Base-by-base conservation (phyloP, 2,113 vertebrate species). In the Myiagra hebetior region DNA sequence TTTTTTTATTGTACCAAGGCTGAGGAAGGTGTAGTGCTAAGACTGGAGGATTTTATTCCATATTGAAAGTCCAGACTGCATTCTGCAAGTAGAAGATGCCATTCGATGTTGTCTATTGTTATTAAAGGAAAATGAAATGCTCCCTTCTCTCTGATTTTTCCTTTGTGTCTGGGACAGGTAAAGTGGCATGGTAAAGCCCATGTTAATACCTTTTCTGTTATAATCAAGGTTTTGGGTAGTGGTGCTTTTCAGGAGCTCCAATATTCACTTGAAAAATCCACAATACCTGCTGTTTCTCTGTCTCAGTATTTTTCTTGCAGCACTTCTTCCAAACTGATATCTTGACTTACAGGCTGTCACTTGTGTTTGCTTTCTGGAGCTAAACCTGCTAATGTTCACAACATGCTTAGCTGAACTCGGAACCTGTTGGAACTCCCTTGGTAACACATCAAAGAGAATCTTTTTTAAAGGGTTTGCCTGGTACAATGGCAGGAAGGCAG, bases 341-440 rank as follows among this genome's bases (percentile, higher is more conserved):
- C 50, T 87, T 76, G 75, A 91, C 80, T 94, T 95, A 31, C 3
- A 65, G 44, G n/a, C 73, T 91, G 72, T 89, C 91, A 53, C 68
- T 86, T 89, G 52, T 63, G 28, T 63, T 95, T 91, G 59, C 60
- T 80, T 89, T 78, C n/a, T 59, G 72, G 42, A 81, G 60, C 55
- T 91, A 67, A 84, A 91, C 39, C 57, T 42, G 35, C 60, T 93
- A 27, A 82, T 87, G 79, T 93, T 96, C 80, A 41, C 76, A 85
- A 15, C 7, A 7, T 52, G 47, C 82, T 85, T 68, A 79, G 42
- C 92, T 94, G 91, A 93, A 82, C 85, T 53, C 41, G 49, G 87
- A 92, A 37, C 55, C 63, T 74, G 22, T 73, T 37, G 37, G n/a
- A 35, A 84, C 52, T 84, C 78, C 63, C 17, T 23, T 86, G 89